Conservation (phyloP, 2,113 vertebrate species). For the Mesocricetus auratus region DNA sequence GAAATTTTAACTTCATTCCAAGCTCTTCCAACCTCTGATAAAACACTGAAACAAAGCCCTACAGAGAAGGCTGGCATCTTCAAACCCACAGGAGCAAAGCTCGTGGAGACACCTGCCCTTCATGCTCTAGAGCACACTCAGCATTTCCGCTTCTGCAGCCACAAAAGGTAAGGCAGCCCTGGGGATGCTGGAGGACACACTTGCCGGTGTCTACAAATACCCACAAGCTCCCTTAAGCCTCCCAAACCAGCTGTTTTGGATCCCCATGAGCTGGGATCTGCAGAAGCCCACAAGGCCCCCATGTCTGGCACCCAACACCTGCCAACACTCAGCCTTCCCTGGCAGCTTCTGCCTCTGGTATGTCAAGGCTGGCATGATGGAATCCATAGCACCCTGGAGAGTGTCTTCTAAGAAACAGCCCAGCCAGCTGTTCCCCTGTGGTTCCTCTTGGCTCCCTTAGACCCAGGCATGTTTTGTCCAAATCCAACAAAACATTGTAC, state of each 20-base stretch:
- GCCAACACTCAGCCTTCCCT: background rate
- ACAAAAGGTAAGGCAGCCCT: background rate
- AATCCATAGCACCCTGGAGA: background rate
- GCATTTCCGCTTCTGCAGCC: background rate
- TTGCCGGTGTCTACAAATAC: background rate
- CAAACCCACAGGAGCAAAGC: background rate
- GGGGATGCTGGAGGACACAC: background rate
- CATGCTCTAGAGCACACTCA: background rate
- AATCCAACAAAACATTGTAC: background rate
- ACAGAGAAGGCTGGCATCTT: background rate
- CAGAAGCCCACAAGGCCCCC: background rate
- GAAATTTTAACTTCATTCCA: background rate
- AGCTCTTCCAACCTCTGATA: background rate
- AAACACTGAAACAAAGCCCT: background rate
- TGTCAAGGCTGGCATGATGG: background rate
- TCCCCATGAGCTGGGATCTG: background rate
- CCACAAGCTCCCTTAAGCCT: too few species aligned
- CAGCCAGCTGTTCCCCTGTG: background rate
- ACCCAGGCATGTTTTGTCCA: background rate
- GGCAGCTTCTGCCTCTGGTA: background rate
- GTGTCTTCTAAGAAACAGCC: too few species aligned
- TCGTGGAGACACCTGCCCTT: background rate
- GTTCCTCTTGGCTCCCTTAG: background rate
- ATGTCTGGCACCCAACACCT: background rate
- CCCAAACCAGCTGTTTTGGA: background rate